A percentile compares a stretch with the other conserved stretches of the same genome.
phyloP scores from a whole-genome alignment of 2,888 invertebrate genomes.

The Sthenelais limicola region DNA sequence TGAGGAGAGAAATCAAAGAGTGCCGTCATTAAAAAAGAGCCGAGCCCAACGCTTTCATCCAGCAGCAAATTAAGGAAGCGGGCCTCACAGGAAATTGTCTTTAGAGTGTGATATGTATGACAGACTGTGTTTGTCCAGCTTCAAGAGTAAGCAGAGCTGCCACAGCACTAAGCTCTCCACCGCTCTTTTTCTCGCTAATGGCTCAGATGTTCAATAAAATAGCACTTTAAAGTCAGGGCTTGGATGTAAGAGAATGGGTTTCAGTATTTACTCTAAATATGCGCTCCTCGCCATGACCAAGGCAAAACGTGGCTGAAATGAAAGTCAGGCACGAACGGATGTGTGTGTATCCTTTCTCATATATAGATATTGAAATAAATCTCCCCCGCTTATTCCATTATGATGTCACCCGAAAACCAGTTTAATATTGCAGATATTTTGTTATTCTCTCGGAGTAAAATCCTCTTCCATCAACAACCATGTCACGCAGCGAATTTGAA shows the following conservation, averaged over 20 bases:
- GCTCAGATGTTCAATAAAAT: constrained; percentile 27
- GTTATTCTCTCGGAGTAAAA: no score
- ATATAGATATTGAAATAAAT: no score
- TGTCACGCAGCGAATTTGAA: neutral
- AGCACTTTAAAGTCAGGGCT: constrained; percentile 15
- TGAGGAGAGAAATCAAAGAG: no score
- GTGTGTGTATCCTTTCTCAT: no score
- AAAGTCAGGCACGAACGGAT: no score
- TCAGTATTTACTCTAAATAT: constrained; percentile 33
- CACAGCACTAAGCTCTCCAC: neutral
- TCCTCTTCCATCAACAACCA: neutral
- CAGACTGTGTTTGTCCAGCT: constrained; percentile 7
- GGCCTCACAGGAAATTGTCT: constrained; percentile 27
- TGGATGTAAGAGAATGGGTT: constrained; percentile 35
- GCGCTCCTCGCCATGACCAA: no score
- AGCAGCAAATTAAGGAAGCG: constrained; percentile 7
- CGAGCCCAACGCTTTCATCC: no score
- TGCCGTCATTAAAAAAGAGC: no score
- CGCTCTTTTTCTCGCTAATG: neutral
- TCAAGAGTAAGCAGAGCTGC: neutral
- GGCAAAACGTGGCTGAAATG: no score
- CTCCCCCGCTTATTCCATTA: no score
- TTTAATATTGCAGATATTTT: no score
- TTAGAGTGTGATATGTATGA: constrained; percentile 21
- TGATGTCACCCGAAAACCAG: no score